Evolutionary conservation across 2,888 invertebrate species (phyloP).

Genomic region (Lapara coniferarum): DNA sequence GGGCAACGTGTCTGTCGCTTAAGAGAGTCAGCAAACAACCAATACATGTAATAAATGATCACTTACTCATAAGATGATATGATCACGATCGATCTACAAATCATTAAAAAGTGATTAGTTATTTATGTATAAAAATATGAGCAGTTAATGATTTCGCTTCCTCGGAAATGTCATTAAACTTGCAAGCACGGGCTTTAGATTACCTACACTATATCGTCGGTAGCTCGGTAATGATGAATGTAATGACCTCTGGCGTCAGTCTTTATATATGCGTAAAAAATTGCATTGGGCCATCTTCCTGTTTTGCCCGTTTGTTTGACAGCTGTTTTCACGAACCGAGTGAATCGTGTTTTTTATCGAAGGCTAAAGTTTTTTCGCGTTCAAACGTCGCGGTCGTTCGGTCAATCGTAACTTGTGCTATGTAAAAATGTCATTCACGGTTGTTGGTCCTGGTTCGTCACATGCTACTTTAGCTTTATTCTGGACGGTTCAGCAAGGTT

Average conservation of each 20-base stretch:
- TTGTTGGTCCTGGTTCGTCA: constrained; percentile 23
- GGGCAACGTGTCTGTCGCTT: neutral
- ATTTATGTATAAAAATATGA: neutral
- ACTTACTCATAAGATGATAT: neutral
- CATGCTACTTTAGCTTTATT: neutral
- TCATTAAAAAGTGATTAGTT: neutral
- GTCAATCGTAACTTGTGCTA: constrained; percentile 33
- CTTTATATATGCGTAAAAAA: constrained; percentile 17
- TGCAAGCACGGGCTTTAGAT: neutral
- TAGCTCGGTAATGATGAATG: constrained; percentile 10
- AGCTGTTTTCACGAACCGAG: constrained; percentile 1
- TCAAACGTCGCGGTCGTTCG: neutral
- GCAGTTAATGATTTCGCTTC: neutral
- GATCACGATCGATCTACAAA: neutral
- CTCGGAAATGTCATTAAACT: neutral
- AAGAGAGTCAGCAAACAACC: no score
- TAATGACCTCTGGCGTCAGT: constrained; percentile 17
- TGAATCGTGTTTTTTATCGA: constrained; percentile 16
- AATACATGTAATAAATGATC: no score
- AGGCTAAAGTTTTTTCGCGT: constrained; percentile 26
- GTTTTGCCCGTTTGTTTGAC: constrained; percentile 21
- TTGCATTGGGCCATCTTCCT: constrained; percentile 14
- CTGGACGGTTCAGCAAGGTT: constrained; percentile 12
- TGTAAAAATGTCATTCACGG: constrained; percentile 47
- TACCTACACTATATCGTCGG: neutral